Evolutionary conservation across 2,113 vertebrate species (phyloP), one percentile per base, ranked within the genome.

Genomic region (Campylorhamphus procurvoides): DNA sequence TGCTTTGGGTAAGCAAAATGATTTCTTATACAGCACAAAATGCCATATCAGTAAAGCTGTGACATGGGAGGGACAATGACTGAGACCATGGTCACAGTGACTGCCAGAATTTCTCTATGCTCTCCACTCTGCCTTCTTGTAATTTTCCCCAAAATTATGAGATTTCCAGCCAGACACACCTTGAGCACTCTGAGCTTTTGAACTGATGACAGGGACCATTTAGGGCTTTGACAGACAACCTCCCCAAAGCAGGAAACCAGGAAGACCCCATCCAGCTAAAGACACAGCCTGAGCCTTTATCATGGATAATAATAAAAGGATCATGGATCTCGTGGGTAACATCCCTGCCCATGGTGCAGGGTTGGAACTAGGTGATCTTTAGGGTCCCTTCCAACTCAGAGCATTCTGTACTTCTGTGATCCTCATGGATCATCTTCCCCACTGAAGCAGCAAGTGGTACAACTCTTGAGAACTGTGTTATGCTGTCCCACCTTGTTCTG

Each of bases 261-360:
- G 56, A 49, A 71, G 58, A 27, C 9, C n/a, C 22, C 59, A 60
- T 23, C 25, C 13, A 59, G 19, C 9, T 62, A 59, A 87, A 50
- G 37, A 60, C 46, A 52, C 3, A 49, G 33, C 16, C 62, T 33
- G n/a, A 73, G n/a, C 33, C 47, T 69, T 67, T 84, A 33, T n/a
- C 29, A 22, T 9, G 59, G 53, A 31, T 35, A 69, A 68, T n/a
- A 37, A 59, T 39, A 7, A 47, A 59, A 42, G 42, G 44, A 76
- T 83, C 29, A 31, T 4, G 39, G 75, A 47, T 18, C 39, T 31
- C 14, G 10, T 20, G 25, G 25, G 29, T 22, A 29, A 16, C 62
- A 75, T 12, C 16, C 46, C 53, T 60, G n/a, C n/a, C 20, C 0
- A 0, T 39, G 24, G 28, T 25, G 24, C 25, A 3, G 37, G 17